Evolutionary conservation across 2,888 invertebrate genomes (phyloP), one percentile per base, ranked within the genome.

Genomic region (Lithodes maja): DNA sequence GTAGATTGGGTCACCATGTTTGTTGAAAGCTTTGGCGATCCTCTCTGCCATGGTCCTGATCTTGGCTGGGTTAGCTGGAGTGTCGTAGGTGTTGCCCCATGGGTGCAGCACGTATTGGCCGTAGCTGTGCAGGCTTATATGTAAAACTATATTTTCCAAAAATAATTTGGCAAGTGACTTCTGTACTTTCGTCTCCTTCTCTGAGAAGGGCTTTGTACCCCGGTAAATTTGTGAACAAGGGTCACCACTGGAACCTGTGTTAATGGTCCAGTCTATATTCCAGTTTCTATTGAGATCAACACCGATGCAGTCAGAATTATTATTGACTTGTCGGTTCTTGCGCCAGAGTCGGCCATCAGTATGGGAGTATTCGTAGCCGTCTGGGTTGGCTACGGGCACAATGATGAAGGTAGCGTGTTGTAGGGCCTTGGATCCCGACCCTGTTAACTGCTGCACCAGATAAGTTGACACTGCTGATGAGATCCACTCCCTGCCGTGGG

Each of bases 351-450:
- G 82, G 77, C 90, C 75, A 33, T 17, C n/a, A 17, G 86, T 87
- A 68, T 85, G 77, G 0, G 97, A 96, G 93, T 97, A 97, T 93
- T 96, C 97, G 93, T 98, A 98, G 1, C 98, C 97, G 93, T 98
- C 97, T 3, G 97, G 97, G 94, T 97, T 97, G 88, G 96, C 94
- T 49, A 97, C 95, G 12, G 97, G 96, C 12, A 96, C 94, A 85
- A 97, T 94, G 93, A 96, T 96, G 93, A 96, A 96, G 93, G 98
- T 95, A 2, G 86, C 15, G 17, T 75, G 68, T n/a, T 33, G 54
- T 12, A 53, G n/a, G n/a, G n/a, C n/a, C 61, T 69, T 49, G 3
- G 68, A 68, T 9, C 78, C 78, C 2, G 55, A 61, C 3, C 15
- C 82, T 1, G 83, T 50, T 15, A 83, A 53, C 33, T 84, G n/a